Percentiles rank a stretch among this genome's conserved stretches.
Evolutionary conservation across 2,113 vertebrate species (phyloP).

Genomic region (Paraplagusia blochii): DNA sequence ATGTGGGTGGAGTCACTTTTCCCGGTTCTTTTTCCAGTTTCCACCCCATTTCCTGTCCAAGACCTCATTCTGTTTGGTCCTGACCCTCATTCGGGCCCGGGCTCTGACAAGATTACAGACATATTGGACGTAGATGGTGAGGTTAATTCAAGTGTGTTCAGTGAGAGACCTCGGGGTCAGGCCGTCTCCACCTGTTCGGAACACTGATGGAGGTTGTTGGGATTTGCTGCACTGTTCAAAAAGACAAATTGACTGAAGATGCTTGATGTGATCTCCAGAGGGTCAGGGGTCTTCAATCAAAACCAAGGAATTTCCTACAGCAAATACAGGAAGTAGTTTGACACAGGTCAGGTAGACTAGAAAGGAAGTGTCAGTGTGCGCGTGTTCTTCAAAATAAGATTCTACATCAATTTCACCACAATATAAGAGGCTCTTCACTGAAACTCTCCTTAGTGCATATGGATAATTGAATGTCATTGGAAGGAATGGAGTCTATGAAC

Average conservation of each 20-base stretch:
- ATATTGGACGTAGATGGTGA: conserved; percentile 24
- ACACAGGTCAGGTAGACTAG: too few species aligned
- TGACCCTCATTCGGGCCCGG: conserved; percentile 42
- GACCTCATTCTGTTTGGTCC: conserved; percentile 31
- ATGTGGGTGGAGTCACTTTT: conserved; percentile 1
- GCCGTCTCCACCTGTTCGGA: conserved; percentile 5
- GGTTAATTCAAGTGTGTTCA: conserved; percentile 41
- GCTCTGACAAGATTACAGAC: conserved; percentile 33
- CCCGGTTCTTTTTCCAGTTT: conserved; percentile 10
- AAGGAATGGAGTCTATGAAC: too few species aligned
- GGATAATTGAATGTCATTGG: too few species aligned
- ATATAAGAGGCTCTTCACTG: too few species aligned
- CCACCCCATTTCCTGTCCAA: conserved; percentile 35
- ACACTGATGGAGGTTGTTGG: not conserved
- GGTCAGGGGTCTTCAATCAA: too few species aligned
- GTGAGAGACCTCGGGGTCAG: conserved; percentile 16
- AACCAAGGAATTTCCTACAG: too few species aligned
- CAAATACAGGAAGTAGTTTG: too few species aligned
- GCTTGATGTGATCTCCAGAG: not conserved
- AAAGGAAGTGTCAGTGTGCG: too few species aligned
- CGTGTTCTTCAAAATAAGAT: too few species aligned
- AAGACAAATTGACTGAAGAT: not conserved
- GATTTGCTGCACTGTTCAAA: conserved; percentile 1
- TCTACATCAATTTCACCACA: too few species aligned
- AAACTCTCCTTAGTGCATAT: too few species aligned